Base-by-base conservation (phyloP, 2,113 vertebrate genomes). In the Poeciliopsis retropinna region DNA sequence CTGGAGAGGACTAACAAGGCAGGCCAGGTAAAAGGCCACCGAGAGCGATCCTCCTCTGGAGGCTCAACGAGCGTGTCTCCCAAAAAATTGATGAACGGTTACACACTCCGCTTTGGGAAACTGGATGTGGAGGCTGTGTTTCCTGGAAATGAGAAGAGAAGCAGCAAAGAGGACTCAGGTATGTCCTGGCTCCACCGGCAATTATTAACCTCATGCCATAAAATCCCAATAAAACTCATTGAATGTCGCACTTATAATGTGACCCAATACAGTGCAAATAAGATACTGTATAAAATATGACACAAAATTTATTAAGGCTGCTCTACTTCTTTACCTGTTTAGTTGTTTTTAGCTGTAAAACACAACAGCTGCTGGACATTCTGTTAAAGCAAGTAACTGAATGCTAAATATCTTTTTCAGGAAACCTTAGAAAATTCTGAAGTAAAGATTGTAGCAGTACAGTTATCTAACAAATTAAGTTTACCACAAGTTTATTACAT, bases 131-230 rank as follows among this genome's bases (percentile, higher is more conserved):
- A 94, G 75, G 79, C 87, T 1, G 85, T 85, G 4, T 85, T 94
- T 77, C 83, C 85, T 51, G 86, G 80, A 31, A 27, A 81, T 17
- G 94, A 91, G 57, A 93, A 88, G 72, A 90, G 90, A 28, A 87
- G 80, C 82, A 92, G 82, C 80, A 95, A 91, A 85, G 94, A 94
- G 0, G 91, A 93, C 72, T 75, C 93, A 89, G 95, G 95, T 96
- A 90, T 80, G 87, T 85, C 30, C 62, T 34, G 22, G 3, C 30
- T 31, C 30, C 30, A 31, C 30, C 4, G 3, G n/a, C 64, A 17
- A 17, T 28, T 60, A 65, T 75, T 15, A 64, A 34, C 37, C 25
- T 44, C 13, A 57, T 67, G 57, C 17, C 51, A 57, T 57, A 19
- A 57, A 25, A 25, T 25, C 51, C 51, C 22, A 10, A 57, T 57